Percentiles rank a stretch among this genome's conserved stretches.
Evolutionary conservation across 23 tunicate species (phyloP).

Genomic region (Clavelina lepadiformis): DNA sequence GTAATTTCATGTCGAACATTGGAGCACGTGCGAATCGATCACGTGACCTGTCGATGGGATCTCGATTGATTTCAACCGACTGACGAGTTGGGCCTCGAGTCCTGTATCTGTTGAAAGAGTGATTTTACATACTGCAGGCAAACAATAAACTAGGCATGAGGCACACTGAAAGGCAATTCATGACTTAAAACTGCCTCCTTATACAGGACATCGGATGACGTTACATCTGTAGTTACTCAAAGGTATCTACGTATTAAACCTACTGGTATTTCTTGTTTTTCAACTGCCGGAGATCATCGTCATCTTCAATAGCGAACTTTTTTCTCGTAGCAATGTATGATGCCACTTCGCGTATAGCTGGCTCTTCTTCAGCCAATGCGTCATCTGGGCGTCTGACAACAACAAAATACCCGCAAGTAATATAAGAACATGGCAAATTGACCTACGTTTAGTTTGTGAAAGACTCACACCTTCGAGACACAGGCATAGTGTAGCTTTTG

Average conservation of each 20-base stretch:
- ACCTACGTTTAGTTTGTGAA: no score
- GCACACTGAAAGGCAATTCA: no score
- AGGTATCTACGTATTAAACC: no score
- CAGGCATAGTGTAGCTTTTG: conserved; percentile 30
- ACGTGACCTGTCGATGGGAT: not conserved
- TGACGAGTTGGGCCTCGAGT: conserved; percentile 18
- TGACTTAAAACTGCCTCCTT: no score
- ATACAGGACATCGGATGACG: no score
- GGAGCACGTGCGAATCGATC: conserved; percentile 57
- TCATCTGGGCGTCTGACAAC: conserved; percentile 43
- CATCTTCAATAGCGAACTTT: conserved; percentile 82
- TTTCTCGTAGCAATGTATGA: conserved; percentile 68
- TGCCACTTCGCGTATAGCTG: conserved; percentile 31
- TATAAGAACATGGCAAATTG: not conserved
- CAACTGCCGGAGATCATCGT: conserved; percentile 60
- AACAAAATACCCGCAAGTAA: no score
- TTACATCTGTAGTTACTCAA: no score
- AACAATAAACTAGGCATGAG: no score
- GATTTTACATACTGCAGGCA: no score
- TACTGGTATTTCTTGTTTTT: conserved; percentile 71
- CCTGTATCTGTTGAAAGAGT: no score
- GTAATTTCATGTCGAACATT: conserved; percentile 76
- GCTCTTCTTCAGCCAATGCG: conserved; percentile 47
- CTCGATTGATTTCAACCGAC: not conserved
- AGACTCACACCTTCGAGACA: conserved; percentile 42